These are phyloP conservation scores for Pseudomyrmex flavicornis DNA, from an alignment of 1,140 invertebrate genomes.

Conservation along the genomic window DNA sequence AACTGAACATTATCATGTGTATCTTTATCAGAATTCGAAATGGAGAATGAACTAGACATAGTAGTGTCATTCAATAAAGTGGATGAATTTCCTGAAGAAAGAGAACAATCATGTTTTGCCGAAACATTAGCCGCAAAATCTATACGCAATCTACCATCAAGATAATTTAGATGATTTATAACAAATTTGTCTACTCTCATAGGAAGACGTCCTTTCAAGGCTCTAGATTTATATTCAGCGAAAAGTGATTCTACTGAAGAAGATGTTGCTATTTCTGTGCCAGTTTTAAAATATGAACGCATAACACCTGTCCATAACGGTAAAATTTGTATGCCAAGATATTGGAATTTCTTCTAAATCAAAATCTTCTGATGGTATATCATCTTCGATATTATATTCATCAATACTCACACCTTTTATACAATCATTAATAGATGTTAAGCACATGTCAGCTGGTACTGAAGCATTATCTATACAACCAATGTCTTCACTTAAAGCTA, in stretches of 20 bases:
- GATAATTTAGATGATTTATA: neutral
- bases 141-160: slow-evolving; percentile 1
- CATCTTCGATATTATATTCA: neutral
- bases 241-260: slow-evolving; percentile 20
- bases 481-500: slow-evolving; percentile 12
- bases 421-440: neutral
- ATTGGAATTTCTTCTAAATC: neutral
- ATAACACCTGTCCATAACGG: neutral
- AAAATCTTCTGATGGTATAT: neutral
- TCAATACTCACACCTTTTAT: neutral
- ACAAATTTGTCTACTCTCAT: slow-evolving; percentile 40
- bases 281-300: slow-evolving; percentile 7
- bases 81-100: neutral
- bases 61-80: too few species aligned
- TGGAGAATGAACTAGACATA: too few species aligned
- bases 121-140: slow-evolving; percentile 3
- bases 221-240: slow-evolving; percentile 1
- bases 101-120: too few species aligned
- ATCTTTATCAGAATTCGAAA: too few species aligned
- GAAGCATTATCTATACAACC: neutral
- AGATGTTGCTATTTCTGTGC: neutral
- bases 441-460: neutral
- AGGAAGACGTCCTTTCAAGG: neutral
- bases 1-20: too few species aligned
- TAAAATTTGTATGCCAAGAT: slow-evolving; percentile 10